Evolutionary conservation across 2,888 invertebrate species (phyloP).

Genomic region (Drosophila neonasuta): DNA sequence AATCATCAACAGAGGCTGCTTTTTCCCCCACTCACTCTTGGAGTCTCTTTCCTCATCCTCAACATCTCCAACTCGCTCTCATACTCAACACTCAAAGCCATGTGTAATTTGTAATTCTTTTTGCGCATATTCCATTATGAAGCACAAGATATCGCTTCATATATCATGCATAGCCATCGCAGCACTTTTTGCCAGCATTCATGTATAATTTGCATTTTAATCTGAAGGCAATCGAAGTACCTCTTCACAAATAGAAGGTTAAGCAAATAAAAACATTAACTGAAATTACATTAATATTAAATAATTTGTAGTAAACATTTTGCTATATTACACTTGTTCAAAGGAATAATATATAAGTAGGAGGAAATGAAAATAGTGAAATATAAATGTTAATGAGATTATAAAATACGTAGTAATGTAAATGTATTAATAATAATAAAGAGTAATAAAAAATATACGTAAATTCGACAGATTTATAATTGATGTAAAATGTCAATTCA

Average conservation of each 20-base stretch:
- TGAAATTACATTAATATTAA: too few species aligned
- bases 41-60: neutral
- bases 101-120: conserved; percentile 71
- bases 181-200: neutral
- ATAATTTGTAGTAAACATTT: too few species aligned
- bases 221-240: neutral
- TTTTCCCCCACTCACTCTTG: neutral
- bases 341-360: too few species aligned
- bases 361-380: too few species aligned
- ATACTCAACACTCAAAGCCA: conserved; percentile 15
- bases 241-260: neutral
- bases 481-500: too few species aligned
- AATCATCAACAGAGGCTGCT: conserved; percentile 64
- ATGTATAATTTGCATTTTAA: neutral
- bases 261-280: neutral
- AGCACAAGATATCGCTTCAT: conserved; percentile 35
- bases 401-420: too few species aligned
- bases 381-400: too few species aligned
- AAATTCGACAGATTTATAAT: too few species aligned
- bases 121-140: conserved; percentile 54
- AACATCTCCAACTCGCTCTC: neutral
- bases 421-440: too few species aligned
- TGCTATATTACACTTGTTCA: too few species aligned
- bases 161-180: conserved; percentile 22
- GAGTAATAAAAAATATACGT: too few species aligned